Base-by-base conservation (phyloP, 1,140 invertebrate genomes). In the Vanessa atalanta region DNA sequence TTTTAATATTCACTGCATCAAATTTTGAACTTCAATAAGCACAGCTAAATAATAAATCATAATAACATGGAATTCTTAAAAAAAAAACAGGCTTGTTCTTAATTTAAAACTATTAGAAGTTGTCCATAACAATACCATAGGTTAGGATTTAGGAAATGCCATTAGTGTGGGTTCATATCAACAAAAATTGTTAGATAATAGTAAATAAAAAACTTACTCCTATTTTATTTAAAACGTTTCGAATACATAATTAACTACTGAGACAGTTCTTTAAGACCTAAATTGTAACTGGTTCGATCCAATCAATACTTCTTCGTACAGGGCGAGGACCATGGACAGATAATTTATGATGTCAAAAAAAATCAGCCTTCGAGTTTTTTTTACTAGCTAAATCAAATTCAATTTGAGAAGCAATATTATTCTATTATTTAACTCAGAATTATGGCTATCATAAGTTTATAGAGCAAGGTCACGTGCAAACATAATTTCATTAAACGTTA, bases 391-490 rank as follows among this genome's bases (percentile, higher is more conserved):
- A 72, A 63, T 48, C 20, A 64, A 70, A 74, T 64, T 20, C 6
- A 7, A 8, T 57, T 23, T 47, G 47, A 69, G 13, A 47, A 57
- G 53, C 20, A 69, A 37, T 47, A 57, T 53, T 61, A 61, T 31
- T n/a, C 23, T 31, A 66, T 53, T 14, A 57, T 75, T 66, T 65
- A 68, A 63, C 57, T 72, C 70, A 76, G 73, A 66, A 66, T 74
- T 55, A 76, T 77, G 70, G 60, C 37, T 70, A 70, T 66, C 80
- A 83, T 73, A 70, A 86, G 16, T 63, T 79, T 78, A 83, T 87
- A 81, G 86, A 65, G 77, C 90, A 92, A 91, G 88, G 90, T 92
- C 90, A 91, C 89, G 89, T 91, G 89, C 84, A 87, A 92, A 89
- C 84, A 86, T 88, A 86, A 87, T 87, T 87, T 81, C 85, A 88